Percentiles rank a stretch among this genome's conserved stretches.
These are phyloP conservation scores for Tipula confusa DNA, from an alignment of 2,888 invertebrate species.

Conservation along the genomic window DNA sequence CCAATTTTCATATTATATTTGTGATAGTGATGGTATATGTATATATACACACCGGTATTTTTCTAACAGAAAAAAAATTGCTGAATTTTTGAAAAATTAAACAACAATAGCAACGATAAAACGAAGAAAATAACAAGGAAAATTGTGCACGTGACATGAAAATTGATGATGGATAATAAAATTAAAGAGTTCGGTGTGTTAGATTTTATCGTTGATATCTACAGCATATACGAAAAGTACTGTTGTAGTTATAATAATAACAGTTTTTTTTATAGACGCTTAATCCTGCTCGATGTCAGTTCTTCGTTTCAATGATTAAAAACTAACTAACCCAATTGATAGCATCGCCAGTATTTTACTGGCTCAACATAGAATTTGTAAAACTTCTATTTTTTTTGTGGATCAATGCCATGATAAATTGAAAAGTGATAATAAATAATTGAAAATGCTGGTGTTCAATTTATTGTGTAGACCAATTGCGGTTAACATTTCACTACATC, in stretches of 20 bases:
- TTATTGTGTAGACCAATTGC: not conserved
- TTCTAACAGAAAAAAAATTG: not conserved
- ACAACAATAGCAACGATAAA: not conserved
- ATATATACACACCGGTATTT: not conserved
- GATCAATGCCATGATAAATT: not conserved
- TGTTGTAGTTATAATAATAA: not conserved
- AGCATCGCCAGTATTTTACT: too few relatives aligned
- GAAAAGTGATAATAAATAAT: not conserved
- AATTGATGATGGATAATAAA: constrained; percentile 5
- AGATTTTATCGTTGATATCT: not conserved
- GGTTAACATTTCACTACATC: too few relatives aligned
- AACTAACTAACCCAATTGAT: not conserved
- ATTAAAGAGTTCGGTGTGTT: too few relatives aligned
- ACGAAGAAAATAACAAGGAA: not conserved
- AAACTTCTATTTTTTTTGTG: not conserved
- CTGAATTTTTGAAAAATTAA: not conserved
- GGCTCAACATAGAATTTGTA: too few relatives aligned
- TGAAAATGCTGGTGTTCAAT: not conserved
- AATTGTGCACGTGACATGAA: constrained; percentile 13
- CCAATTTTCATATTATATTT: not conserved
- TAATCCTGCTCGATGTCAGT: not conserved
- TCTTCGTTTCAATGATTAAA: not conserved
- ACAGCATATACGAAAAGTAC: not conserved
- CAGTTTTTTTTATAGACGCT: not conserved
- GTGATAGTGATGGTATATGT: not conserved